Conservation (phyloP, 2,888 invertebrate genomes). For the Frankliniella fusca region DNA sequence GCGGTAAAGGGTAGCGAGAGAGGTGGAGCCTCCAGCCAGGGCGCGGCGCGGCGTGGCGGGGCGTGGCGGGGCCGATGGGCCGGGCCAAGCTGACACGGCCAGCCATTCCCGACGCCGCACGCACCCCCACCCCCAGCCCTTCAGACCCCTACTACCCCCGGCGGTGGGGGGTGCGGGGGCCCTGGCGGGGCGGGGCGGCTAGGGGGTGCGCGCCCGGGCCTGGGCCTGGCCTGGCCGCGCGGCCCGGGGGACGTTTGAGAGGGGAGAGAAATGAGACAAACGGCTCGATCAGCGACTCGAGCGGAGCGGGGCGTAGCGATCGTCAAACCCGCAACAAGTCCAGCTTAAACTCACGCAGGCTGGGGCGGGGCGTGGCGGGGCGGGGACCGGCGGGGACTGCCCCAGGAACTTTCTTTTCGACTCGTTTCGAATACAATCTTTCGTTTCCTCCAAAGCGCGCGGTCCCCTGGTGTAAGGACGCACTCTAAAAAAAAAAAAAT, state of each 20-base stretch:
- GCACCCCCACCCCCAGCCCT: not conserved
- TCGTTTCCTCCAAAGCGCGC: no score
- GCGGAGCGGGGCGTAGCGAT: no score
- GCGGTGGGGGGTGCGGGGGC: not conserved
- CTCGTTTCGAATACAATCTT: no score
- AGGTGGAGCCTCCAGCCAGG: slow-evolving; percentile 5
- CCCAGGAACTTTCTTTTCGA: no score
- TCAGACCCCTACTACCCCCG: not conserved
- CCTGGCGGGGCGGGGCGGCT: not conserved
- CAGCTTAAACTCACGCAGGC: no score
- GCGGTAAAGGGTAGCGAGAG: not conserved
- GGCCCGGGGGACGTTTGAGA: not conserved
- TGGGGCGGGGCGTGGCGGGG: no score
- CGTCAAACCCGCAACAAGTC: no score
- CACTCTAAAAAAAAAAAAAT: no score
- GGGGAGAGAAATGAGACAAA: not conserved
- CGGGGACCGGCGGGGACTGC: no score
- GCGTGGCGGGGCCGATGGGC: not conserved
- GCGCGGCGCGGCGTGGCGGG: not conserved
- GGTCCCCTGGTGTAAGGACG: no score
- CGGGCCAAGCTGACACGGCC: slow-evolving; percentile 18
- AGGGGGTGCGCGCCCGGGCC: not conserved
- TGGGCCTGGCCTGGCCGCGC: not conserved
- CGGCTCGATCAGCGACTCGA: no score
- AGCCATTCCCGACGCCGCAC: slow-evolving; percentile 19